These are phyloP conservation scores for Macrostomum cliftonense DNA, from an alignment of 2,888 invertebrate species.

Conservation along the genomic window DNA sequence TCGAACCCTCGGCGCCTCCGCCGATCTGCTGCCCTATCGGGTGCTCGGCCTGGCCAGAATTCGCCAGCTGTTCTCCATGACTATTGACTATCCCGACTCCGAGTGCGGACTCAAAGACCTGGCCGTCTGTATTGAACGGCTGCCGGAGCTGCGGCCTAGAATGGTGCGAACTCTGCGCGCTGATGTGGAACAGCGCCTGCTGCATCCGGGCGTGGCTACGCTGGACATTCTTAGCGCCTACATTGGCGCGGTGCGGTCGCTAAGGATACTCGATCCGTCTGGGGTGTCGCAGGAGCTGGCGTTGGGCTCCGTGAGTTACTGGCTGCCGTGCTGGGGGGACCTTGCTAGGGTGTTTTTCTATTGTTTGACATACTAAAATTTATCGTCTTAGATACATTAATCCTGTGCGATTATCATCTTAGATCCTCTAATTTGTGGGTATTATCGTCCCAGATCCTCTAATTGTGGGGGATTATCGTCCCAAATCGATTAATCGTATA, in stretches of 20 bases:
- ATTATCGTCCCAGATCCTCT: no score
- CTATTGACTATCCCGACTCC: conserved; percentile 88
- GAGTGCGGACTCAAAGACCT: conserved; percentile 76
- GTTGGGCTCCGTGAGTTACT: conserved; percentile 60
- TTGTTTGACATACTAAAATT: no score
- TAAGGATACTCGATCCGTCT: conserved; percentile 72
- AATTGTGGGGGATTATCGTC: no score
- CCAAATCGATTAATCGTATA: no score
- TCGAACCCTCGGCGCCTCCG: no score
- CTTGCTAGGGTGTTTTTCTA: neutral
- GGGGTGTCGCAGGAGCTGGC: conserved; percentile 82
- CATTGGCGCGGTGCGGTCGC: conserved; percentile 75
- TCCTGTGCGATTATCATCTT: no score
- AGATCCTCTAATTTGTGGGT: no score
- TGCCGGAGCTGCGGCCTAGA: conserved; percentile 52
- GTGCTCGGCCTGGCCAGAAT: conserved; percentile 39
- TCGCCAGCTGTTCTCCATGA: conserved; percentile 78
- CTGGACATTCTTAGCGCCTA: conserved; percentile 86
- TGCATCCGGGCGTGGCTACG: conserved; percentile 63
- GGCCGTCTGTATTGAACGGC: conserved; percentile 58
- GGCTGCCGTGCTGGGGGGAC: conserved; percentile 37
- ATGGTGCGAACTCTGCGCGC: conserved; percentile 54
- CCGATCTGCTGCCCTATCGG: neutral
- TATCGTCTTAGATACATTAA: no score
- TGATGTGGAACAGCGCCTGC: conserved; percentile 48